Base-by-base conservation (phyloP, 2,113 vertebrate species). In the Xenus cinereus region DNA sequence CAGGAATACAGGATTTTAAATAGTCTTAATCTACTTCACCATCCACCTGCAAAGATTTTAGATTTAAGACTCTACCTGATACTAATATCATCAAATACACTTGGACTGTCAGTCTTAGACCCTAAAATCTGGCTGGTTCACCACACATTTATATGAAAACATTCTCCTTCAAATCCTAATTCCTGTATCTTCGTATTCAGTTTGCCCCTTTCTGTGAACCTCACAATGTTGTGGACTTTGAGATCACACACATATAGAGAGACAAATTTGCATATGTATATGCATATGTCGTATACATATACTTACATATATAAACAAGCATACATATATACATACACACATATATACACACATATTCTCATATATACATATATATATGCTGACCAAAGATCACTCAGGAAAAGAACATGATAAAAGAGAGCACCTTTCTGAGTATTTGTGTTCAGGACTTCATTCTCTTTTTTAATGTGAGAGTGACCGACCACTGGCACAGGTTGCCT, bases 291-390 rank as follows among this genome's bases (percentile, higher is more conserved):
- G 17, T 48, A 50, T 12, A 59, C 13, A 32, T 43, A 48, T 12
- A 20, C 14, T 64, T 22, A 16, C 63, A 46, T 35, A 35, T 14
- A n/a, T 27, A 12, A 12, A 32, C 7, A 30, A 48, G 12, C 0
- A 2, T 23, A 33, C 7, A n/a, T 6, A n/a, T 30, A 20, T 2
- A 30, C 4, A 35, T 3, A 45, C 2, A 57, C 4, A 8, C 5
- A 20, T 11, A 23, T 17, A 35, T 51, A 14, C 9, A 48, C 1
- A 26, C 20, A 18, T 35, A 63, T 22, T 45, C 28, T 19, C 17
- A 7, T 12, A 17, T 19, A 51, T 27, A 27, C 51, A 13, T 12
- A 54, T 41, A 9, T 26, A 19, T 30, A 6, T 26, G 5, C 4
- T 57, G 19, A 72, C 28, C 15, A 63, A 80, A 57, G 21, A 23